Evolutionary conservation across 2,888 invertebrate species (phyloP).

Genomic region (Ypsolopha scabrella): DNA sequence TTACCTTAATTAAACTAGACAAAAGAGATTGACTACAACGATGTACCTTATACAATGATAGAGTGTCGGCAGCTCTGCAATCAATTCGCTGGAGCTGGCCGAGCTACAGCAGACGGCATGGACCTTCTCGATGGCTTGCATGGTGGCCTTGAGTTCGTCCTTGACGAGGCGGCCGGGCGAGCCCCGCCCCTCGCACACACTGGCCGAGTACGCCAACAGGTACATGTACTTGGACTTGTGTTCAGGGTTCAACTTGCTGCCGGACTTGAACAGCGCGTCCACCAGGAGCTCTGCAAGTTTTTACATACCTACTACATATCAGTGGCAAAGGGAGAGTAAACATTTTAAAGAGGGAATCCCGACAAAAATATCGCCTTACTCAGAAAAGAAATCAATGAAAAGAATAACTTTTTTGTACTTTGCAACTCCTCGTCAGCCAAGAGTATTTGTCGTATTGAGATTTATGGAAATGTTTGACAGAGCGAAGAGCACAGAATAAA

Average conservation of each 20-base stretch:
- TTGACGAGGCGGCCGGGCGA: slow-evolving; percentile 80
- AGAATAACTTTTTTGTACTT: too few relatives aligned
- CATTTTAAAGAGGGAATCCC: background rate
- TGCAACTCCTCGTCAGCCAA: too few relatives aligned
- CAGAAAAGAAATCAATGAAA: too few relatives aligned
- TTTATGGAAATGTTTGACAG: too few relatives aligned
- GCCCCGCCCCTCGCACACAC: slow-evolving; percentile 82
- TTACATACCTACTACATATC: background rate
- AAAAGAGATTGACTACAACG: background rate
- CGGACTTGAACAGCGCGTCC: slow-evolving; percentile 93
- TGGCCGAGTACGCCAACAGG: slow-evolving; percentile 93
- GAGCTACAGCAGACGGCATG: slow-evolving; percentile 89
- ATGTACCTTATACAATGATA: slow-evolving; percentile 89
- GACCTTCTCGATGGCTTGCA: slow-evolving; percentile 93
- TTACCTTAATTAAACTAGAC: too few relatives aligned
- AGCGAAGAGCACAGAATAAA: too few relatives aligned
- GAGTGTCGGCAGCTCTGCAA: slow-evolving; percentile 90
- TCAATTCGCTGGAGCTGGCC: slow-evolving; percentile 92
- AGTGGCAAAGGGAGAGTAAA: background rate
- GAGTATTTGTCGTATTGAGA: too few relatives aligned
- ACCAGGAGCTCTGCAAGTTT: slow-evolving; percentile 82
- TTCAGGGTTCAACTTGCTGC: slow-evolving; percentile 95
- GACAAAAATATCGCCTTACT: too few relatives aligned
- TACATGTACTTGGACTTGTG: slow-evolving; percentile 97
- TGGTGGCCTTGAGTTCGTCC: slow-evolving; percentile 92